Base-by-base conservation (phyloP, 2,113 vertebrate species). In the Sarotherodon lohbergeri region DNA sequence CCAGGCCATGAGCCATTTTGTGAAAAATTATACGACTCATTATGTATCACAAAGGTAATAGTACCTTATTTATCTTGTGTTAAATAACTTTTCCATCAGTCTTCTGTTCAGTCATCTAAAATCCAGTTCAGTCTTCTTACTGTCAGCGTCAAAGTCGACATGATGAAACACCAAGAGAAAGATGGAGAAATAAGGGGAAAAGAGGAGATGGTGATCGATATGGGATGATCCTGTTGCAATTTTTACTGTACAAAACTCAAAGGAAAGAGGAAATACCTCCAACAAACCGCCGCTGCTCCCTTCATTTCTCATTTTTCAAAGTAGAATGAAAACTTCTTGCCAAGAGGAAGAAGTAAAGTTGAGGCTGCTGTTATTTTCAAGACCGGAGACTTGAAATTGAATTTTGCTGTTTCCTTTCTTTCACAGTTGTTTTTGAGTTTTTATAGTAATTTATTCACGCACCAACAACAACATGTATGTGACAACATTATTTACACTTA, bases 21-120 rank as follows among this genome's bases (percentile, higher is more conserved):
- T 82, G 81, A 86, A 82, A 92, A 85, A 90, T 54, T 9, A 80
- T 82, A 81, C 48, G 54, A 36, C 56, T 89, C 86, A 82, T 84
- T 59, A 80, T 27, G 55, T 16, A 73, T 66, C 27, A 48, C 61
- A 34, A 57, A 82, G 73, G 85, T 85, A 56, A 84, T 27, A 34
- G 57, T 66, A 46, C 52, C n/a, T 4, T 29, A 86, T 88, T 86
- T 81, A 79, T 81, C 84, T 86, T 52, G 12, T 66, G 80, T 71
- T 61, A 17, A 90, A 82, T 80, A 76, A 76, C 54, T 29, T 66
- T 34, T 34, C 3, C 81, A 55, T 82, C 56, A 11, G 4, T 82
- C 56, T 85, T 79, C 50, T 1, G 6, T 78, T 84, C 54, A 59
- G 63, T 8, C 54, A 22, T 78, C 13, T 76, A 3, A 63, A 61